Evolutionary conservation across 2,113 vertebrate species (phyloP), one percentile per base, ranked within the genome.

Genomic region (Eubucco bourcierii): DNA sequence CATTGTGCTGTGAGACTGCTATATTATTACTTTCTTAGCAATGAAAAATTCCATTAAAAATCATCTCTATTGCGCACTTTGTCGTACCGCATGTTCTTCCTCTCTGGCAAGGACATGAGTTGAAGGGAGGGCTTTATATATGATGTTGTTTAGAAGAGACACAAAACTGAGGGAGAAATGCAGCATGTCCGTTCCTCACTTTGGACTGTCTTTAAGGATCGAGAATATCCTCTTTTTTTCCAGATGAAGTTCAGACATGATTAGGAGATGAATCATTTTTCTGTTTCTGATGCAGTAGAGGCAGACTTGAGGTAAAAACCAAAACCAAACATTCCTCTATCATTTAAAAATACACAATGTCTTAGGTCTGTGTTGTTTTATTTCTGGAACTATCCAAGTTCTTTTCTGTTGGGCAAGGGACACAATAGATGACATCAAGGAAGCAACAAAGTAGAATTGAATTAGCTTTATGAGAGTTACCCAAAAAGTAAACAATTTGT

Each of bases 41-140:
- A 84, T 93, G 93, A 96, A 97, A 95, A 94, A 95, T 93, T 90
- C 87, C 87, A 95, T 96, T 95, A 86, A 95, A 96, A 96, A 91
- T 87, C 90, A 92, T 94, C 84, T 91, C 63, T 86, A 13, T 93
- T 15, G 15, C 37, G 75, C 34, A 47, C 76, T 84, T 90, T 81
- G 58, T 79, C 3, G 0, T 78, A 92, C 73, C 13, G 1, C 89
- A 50, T 80, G 89, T 83, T 95, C 87, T 77, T 86, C 60, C 88
- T 96, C 52, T 8, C 50, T 93, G 91, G 80, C 71, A 95, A 88
- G 86, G 86, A 86, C 87, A 31, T 25, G 66, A 77, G 53, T 25
- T 59, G 56, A 90, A 90, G 61, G 50, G 59, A 87, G 53, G 64
- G 79, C n/a, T 89, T 68, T 18, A 1, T 39, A 47, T 52, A 31